Evolutionary conservation across 2,797 vertebrate genomes (phyloP).

Genomic region (Sus cebifrons): DNA sequence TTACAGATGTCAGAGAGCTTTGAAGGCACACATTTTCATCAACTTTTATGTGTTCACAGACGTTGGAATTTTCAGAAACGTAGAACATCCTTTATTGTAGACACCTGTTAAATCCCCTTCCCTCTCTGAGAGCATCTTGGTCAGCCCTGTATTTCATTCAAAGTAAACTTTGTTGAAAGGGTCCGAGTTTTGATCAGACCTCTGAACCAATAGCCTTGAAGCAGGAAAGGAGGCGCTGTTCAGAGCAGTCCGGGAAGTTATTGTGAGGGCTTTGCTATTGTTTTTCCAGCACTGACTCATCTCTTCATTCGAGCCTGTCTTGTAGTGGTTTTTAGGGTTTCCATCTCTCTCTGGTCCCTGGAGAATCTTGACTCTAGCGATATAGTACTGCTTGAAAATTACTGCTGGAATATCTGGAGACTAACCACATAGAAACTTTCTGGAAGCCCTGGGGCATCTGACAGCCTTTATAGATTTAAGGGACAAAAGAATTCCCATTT

Average conservation of each 20-base stretch:
- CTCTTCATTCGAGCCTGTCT: not conserved
- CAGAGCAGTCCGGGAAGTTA: not conserved
- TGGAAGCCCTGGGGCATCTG: not conserved
- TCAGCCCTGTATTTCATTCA: conserved; percentile 68
- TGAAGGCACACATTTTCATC: conserved; percentile 61
- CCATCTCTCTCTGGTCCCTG: not conserved
- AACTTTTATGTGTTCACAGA: conserved; percentile 75
- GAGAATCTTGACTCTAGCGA: not conserved
- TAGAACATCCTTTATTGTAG: conserved; percentile 73
- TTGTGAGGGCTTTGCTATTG: not conserved
- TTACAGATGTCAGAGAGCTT: conserved; percentile 69
- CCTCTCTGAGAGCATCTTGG: conserved; percentile 71
- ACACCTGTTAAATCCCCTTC: conserved; percentile 60
- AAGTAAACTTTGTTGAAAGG: conserved; percentile 73
- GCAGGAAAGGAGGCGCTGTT: conserved; percentile 28
- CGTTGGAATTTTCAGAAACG: conserved; percentile 71
- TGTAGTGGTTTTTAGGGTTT: not conserved
- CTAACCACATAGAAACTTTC: not conserved
- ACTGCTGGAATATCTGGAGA: not conserved
- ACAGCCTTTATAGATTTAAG: not conserved
- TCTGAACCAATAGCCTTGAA: conserved; percentile 69
- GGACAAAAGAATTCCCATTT: not conserved
- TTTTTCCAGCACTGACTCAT: not conserved
- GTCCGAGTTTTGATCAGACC: conserved; percentile 73
- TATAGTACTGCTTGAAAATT: not conserved